These are phyloP conservation scores for Yponomeuta sedellus DNA, from an alignment of 2,888 invertebrate genomes.

Conservation along the genomic window DNA sequence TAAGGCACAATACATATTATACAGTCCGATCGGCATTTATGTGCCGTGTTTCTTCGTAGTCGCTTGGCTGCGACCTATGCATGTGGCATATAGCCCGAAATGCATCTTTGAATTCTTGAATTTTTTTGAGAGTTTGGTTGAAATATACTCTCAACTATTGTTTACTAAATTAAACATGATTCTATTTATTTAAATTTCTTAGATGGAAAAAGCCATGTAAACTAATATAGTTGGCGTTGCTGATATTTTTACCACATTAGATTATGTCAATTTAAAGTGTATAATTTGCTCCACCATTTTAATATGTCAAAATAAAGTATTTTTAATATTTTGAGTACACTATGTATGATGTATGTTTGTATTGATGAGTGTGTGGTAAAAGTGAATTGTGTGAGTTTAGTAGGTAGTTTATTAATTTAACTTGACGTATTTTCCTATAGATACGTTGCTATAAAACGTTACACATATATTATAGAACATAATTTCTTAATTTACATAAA, in stretches of 20 bases:
- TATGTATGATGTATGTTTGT: slow-evolving; percentile 5
- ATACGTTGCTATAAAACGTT: not conserved
- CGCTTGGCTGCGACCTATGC: not conserved
- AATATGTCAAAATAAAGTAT: not conserved
- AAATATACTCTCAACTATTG: not conserved
- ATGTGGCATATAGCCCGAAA: not conserved
- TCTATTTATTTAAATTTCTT: not conserved
- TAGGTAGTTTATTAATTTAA: too few relatives aligned
- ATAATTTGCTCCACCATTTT: not conserved
- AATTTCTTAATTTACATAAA: slow-evolving; percentile 1
- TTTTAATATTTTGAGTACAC: not conserved
- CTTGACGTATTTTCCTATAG: not conserved
- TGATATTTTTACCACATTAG: not conserved
- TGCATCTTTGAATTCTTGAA: not conserved
- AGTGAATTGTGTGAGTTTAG: not conserved
- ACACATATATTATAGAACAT: not conserved
- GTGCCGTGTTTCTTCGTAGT: not conserved
- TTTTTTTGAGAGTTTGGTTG: not conserved
- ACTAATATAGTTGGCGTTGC: not conserved
- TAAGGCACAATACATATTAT: not conserved
- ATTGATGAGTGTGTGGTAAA: not conserved
- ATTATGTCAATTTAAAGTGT: not conserved
- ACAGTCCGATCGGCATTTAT: not conserved
- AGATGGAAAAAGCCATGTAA: not conserved
- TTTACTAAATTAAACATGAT: not conserved